These are phyloP conservation scores for Eriosoma lanigerum DNA, from an alignment of 1,140 invertebrate genomes.

Conservation along the genomic window DNA sequence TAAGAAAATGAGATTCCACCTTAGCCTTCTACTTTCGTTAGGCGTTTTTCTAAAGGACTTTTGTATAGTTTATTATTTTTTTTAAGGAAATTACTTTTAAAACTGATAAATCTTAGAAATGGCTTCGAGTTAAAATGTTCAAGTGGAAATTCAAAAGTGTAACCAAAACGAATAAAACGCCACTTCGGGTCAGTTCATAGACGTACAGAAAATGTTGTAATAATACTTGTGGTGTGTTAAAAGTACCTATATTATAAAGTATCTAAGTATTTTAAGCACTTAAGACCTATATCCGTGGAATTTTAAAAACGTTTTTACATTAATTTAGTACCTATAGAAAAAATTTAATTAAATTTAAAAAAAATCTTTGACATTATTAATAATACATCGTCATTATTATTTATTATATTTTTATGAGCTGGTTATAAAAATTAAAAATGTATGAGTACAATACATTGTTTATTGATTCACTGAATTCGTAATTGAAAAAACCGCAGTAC, in stretches of 20 bases:
- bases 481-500: neutral
- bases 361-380: neutral
- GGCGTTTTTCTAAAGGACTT: constrained; percentile 14
- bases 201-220: neutral
- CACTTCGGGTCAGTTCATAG: neutral
- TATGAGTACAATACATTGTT: neutral
- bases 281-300: neutral
- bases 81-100: constrained; percentile 40
- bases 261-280: too few relatives aligned
- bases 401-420: neutral
- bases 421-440: neutral
- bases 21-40: constrained; percentile 6
- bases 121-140: constrained; percentile 22
- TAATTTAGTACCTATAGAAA: neutral
- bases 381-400: neutral
- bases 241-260: neutral
- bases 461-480: neutral
- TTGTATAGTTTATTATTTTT: constrained; percentile 26
- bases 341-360: too few relatives aligned
- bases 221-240: constrained; percentile 15
- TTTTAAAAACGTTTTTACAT: neutral
- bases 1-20: constrained; percentile 12
- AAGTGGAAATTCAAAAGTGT: constrained; percentile 32
- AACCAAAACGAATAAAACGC: constrained; percentile 19
- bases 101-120: constrained; percentile 42